These are phyloP conservation scores for Alloplasta piceator DNA, from an alignment of 2,888 invertebrate species.

Conservation along the genomic window DNA sequence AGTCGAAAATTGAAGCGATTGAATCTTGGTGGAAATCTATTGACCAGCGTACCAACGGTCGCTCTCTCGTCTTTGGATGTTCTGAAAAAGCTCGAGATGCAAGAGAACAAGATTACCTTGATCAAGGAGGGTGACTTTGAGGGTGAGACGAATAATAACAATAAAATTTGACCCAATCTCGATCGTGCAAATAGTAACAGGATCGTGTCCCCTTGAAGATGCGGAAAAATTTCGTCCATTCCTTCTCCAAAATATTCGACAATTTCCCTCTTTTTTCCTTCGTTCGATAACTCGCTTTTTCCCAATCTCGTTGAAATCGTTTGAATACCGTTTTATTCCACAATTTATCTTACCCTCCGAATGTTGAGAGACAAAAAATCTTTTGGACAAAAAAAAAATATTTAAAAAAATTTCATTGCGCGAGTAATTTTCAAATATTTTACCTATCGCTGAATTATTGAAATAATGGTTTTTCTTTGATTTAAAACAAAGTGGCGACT, in stretches of 20 bases:
- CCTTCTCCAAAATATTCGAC: conserved; percentile 3
- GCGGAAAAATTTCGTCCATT: conserved; percentile 14
- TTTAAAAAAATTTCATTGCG: too few species aligned
- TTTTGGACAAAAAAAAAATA: too few species aligned
- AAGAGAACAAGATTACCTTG: conserved; percentile 91
- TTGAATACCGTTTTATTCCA: too few species aligned
- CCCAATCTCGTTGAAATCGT: neutral
- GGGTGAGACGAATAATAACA: conserved; percentile 85
- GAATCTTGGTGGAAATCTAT: conserved; percentile 93
- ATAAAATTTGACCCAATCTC: neutral
- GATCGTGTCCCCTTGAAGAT: neutral
- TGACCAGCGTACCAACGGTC: conserved; percentile 91
- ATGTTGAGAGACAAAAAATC: too few species aligned
- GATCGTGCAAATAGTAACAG: conserved; percentile 26
- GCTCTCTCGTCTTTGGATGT: conserved; percentile 92
- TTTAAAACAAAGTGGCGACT: too few species aligned
- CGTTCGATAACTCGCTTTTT: conserved; percentile 1
- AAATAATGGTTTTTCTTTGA: too few species aligned
- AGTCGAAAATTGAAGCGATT: conserved; percentile 91
- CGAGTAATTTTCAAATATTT: too few species aligned
- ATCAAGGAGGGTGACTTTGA: conserved; percentile 94
- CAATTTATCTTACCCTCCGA: too few species aligned
- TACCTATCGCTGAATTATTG: too few species aligned
- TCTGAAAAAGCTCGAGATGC: conserved; percentile 93
- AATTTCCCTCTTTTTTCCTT: neutral